Evolutionary conservation across 1,140 invertebrate species (phyloP).

Genomic region (Gonatopus flavifemur): DNA sequence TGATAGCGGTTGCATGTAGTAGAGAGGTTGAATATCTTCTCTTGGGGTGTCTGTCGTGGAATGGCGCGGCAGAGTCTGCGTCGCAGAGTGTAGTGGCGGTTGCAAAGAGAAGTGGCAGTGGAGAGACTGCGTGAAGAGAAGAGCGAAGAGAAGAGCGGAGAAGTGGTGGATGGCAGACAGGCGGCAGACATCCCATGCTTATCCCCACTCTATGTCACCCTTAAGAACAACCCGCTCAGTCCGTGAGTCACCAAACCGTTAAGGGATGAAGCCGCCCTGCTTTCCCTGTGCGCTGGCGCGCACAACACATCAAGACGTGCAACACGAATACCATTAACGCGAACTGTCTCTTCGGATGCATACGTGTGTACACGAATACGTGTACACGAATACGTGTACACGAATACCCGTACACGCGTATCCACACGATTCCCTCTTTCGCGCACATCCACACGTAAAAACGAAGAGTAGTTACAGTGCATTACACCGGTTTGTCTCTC

Average conservation of each 20-base stretch:
- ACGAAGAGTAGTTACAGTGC: not conserved
- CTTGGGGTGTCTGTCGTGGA: conserved; percentile 1
- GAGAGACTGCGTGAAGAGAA: conserved; percentile 19
- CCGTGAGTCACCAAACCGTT: conserved; percentile 56
- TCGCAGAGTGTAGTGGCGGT: conserved; percentile 14
- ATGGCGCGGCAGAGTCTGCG: not conserved
- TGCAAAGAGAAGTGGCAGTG: conserved; percentile 15
- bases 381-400: not conserved
- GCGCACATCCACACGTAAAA: not conserved
- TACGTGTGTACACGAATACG: conserved; percentile 5
- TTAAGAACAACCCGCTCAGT: conserved; percentile 29
- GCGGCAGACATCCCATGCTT: conserved; percentile 54
- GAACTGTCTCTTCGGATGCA: too few species aligned
- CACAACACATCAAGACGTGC: conserved; percentile 14
- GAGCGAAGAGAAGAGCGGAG: conserved; percentile 15
- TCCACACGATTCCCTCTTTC: not conserved
- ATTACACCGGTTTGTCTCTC: not conserved
- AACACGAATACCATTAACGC: too few species aligned
- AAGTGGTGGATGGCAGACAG: conserved; percentile 49
- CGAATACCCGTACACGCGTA: not conserved
- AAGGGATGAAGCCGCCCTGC: conserved; percentile 52
- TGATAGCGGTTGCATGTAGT: too few species aligned
- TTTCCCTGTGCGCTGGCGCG: conserved; percentile 33
- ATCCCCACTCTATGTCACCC: conserved; percentile 44
- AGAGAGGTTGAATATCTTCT: conserved; percentile 31